Base-by-base conservation (phyloP, 2,797 vertebrate species). In the Coccyzus lansbergi region DNA sequence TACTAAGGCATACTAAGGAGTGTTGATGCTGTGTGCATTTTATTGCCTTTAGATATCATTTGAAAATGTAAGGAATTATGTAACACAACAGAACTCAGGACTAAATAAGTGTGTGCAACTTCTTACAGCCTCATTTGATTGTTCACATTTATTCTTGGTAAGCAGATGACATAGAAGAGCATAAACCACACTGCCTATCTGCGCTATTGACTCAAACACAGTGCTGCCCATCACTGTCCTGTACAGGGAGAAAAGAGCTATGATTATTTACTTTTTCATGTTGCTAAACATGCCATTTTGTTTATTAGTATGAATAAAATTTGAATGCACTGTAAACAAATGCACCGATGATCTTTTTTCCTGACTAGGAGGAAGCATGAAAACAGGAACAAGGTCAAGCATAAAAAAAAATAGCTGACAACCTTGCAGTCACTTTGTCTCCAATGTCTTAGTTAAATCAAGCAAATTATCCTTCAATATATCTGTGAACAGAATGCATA, bases 301-400 rank as follows among this genome's bases (percentile, higher is more conserved):
- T 70, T 95, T 96, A 83, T 93, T 94, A 89, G 53, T 52, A 40
- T 68, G 88, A 94, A 93, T 94, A 48, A 95, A 82, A 92, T 86
- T 91, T 94, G 79, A 94, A 69, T 72, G 65, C 48, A 44, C 26
- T 67, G 82, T 87, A 94, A 95, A 93, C 90, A 96, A 81, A 94
- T 79, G 51, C 51, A 93, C 92, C 67, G 78, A 94, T 95, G 72
- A 84, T 29, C 79, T 86, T 81, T 83, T 68, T 74, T 67, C 64
- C 63, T 87, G 75, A 93, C 10, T 78, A 65, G 55, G 56, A 87
- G 44, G 72, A 68, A 92, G 63, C 15, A 36, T 0, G 38, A 0
- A 87, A 94, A 62, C 44, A 92, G 71, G 53, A 91, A 85, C 90
- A 93, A 96, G 90, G 90, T 91, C 74, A 84, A 86, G 38, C 19